phyloP scores from a whole-genome alignment of 2,113 vertebrate genomes.

The Ctenodactylus gundi region DNA sequence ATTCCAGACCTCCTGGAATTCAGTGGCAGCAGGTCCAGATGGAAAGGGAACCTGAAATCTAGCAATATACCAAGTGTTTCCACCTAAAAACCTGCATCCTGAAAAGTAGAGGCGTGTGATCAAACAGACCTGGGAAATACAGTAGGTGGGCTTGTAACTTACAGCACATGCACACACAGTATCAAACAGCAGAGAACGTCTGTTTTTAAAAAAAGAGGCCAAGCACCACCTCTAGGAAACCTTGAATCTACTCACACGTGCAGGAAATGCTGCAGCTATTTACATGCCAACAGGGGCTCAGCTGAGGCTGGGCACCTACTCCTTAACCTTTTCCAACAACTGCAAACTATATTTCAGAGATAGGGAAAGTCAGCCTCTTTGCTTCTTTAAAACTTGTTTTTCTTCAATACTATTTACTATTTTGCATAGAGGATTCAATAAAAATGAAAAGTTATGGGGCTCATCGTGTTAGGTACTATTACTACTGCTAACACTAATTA shows the following conservation, averaged over 20 bases:
- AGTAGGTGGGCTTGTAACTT: neutral
- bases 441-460: neutral
- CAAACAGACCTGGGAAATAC: neutral
- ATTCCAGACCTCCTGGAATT: neutral
- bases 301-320: neutral
- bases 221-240: neutral
- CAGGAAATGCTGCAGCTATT: too few species aligned
- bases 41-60: neutral
- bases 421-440: neutral
- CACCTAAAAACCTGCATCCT: neutral
- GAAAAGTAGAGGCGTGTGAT: neutral
- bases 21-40: neutral
- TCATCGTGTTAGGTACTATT: neutral
- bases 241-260: neutral
- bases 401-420: neutral
- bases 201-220: neutral
- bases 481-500: neutral
- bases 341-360: neutral
- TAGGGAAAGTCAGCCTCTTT: neutral
- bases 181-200: neutral
- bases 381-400: neutral
- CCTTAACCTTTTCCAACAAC: neutral
- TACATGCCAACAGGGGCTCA: neutral
- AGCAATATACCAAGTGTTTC: neutral
- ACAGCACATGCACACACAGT: neutral